Evolutionary conservation across 2,113 vertebrate species (phyloP).

Genomic region (Strix uralensis): DNA sequence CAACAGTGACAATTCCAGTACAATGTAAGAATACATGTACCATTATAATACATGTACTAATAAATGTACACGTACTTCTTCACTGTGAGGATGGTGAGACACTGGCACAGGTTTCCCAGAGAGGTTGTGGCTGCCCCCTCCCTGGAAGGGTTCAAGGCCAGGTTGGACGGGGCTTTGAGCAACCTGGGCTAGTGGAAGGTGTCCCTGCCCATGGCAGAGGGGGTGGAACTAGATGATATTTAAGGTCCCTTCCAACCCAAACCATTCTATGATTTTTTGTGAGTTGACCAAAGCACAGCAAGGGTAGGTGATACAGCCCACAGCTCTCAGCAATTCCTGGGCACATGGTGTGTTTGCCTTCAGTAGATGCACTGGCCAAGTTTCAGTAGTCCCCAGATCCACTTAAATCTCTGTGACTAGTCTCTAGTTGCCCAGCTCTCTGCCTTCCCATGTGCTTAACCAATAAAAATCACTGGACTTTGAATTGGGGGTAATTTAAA

Average conservation of each 20-base stretch:
- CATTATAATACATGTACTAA: background rate
- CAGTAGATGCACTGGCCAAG: background rate
- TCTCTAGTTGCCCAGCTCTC: background rate
- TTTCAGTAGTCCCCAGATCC: background rate
- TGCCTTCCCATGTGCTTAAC: background rate
- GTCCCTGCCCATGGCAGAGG: no score
- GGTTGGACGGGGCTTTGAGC: no score
- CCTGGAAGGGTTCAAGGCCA: no score
- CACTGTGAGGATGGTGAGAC: no score
- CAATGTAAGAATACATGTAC: background rate
- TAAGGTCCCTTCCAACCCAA: no score
- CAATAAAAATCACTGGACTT: background rate
- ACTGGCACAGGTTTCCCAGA: no score
- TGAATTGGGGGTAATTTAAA: background rate
- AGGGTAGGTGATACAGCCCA: background rate
- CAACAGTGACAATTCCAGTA: background rate
- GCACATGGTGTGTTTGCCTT: background rate
- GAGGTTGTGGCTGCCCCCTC: no score
- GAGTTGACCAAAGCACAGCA: background rate
- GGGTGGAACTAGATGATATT: no score
- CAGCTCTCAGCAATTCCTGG: background rate
- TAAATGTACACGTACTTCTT: no score
- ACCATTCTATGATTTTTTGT: background rate
- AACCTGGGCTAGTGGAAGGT: no score
- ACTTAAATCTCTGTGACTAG: background rate